Conservation (phyloP, 2,888 invertebrate genomes). For the Melipona bicolor region DNA sequence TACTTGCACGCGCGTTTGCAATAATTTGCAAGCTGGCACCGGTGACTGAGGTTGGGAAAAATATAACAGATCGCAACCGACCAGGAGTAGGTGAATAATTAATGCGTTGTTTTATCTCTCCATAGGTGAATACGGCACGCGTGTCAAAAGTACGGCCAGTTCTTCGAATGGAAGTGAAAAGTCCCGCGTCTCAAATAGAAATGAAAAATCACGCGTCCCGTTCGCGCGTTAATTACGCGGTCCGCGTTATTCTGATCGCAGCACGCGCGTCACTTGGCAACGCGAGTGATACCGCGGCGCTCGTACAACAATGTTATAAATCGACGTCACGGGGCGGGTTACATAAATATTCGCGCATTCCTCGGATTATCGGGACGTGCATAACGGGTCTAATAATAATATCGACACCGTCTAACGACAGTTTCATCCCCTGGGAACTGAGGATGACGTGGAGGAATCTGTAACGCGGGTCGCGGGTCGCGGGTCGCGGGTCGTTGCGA, state of each 20-base stretch:
- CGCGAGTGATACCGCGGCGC: constrained; percentile 36
- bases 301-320: constrained; percentile 59
- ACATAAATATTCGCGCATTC: constrained; percentile 55
- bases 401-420: constrained; percentile 32
- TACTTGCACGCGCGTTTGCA: constrained; percentile 8
- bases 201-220: constrained; percentile 14
- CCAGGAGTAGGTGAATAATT: not conserved
- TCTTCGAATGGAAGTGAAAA: too few species aligned
- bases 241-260: constrained; percentile 51
- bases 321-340: constrained; percentile 43
- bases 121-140: too few species aligned
- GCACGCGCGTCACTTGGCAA: constrained; percentile 55
- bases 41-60: not conserved
- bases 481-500: not conserved
- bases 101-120: constrained; percentile 15
- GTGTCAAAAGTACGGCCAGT: too few species aligned
- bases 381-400: constrained; percentile 38
- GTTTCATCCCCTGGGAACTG: not conserved
- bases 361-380: constrained; percentile 23
- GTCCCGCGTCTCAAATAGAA: not conserved
- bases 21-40: constrained; percentile 14
- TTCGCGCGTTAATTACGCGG: constrained; percentile 18
- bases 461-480: not conserved
- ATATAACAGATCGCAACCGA: not conserved
- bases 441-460: not conserved